Evolutionary conservation across 2,888 invertebrate species (phyloP), one percentile per base, ranked within the genome.

Genomic region (Nomada hirtipes): DNA sequence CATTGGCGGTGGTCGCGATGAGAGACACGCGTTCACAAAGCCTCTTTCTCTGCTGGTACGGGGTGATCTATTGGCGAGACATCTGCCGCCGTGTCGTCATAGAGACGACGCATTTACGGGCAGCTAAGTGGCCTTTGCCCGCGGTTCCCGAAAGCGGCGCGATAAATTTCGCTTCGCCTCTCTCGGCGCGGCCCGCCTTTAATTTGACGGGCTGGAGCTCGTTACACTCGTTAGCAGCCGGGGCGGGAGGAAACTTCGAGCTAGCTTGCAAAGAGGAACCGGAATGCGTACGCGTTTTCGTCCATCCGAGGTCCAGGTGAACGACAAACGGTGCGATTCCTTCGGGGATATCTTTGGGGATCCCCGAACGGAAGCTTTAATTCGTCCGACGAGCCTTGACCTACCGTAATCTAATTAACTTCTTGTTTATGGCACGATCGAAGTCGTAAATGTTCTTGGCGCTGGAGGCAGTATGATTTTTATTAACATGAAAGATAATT

Each of bases 41-140:
- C 81, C 73, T 82, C 78, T 78, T 74, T 70, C 83, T 71, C 73
- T 60, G 55, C 68, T 63, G 65, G 69, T 73, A 59, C 74, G 44
- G 76, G 79, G 89, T 93, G 93, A 93, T 93, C 92, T 93, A 93
- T 89, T 90, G 92, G 90, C 85, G 88, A 82, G 89, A 90, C 93
- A 92, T 92, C 92, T 92, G 93, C 89, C 89, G 83, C 85, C 89
- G 88, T 89, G 90, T 91, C 92, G 92, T 92, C 92, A 91, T 92
- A 92, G 90, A 87, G 86, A 90, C 90, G 92, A 92, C 92, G 90
- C 90, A 91, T 93, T 93, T 92, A 93, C 91, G 90, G 91, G 89
- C 91, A 89, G 91, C 92, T 93, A 93, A 93, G 92, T 93, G 92
- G 90, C 86, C 86, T 86, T 83, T 89, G 88, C 87, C 89, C 87